A percentile compares a stretch with the other conserved stretches of the same genome.
Conservation (phyloP, 2,797 vertebrate genomes). For the Rhadinocentrus ornatus region DNA sequence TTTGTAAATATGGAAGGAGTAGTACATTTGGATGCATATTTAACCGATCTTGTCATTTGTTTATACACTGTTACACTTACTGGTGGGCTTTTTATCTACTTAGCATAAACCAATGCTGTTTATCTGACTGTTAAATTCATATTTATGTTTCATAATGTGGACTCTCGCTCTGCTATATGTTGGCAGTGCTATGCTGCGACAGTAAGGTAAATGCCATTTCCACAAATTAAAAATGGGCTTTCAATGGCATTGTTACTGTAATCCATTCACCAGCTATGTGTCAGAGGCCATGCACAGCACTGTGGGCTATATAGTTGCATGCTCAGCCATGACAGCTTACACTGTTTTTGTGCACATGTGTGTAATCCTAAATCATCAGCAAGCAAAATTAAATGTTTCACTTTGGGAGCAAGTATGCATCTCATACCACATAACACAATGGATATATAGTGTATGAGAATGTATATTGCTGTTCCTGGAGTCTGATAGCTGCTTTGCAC, state of each 20-base stretch:
- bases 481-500: conserved; percentile 31
- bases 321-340: conserved; percentile 18
- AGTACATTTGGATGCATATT: conserved; percentile 58
- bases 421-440: conserved; percentile 23
- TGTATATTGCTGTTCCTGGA: conserved; percentile 17
- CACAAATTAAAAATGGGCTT: conserved; percentile 62
- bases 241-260: conserved; percentile 60
- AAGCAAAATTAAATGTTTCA: conserved; percentile 53
- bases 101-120: conserved; percentile 38
- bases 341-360: conserved; percentile 7
- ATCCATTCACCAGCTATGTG: conserved; percentile 12
- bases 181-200: conserved; percentile 66
- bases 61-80: conserved; percentile 48
- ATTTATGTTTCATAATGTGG: conserved; percentile 40
- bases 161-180: conserved; percentile 29
- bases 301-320: conserved; percentile 11
- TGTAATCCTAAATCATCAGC: conserved; percentile 38
- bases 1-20: conserved; percentile 78
- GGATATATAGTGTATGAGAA: conserved; percentile 25
- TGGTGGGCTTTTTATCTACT: conserved; percentile 37
- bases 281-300: conserved; percentile 17
- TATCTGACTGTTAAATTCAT: conserved; percentile 40
- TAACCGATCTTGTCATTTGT: conserved; percentile 47
- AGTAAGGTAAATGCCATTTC: conserved; percentile 62
- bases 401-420: conserved; percentile 9